Evolutionary conservation across 2,797 vertebrate genomes (phyloP), one percentile per base, ranked within the genome.

Genomic region (Cossypha heuglini): DNA sequence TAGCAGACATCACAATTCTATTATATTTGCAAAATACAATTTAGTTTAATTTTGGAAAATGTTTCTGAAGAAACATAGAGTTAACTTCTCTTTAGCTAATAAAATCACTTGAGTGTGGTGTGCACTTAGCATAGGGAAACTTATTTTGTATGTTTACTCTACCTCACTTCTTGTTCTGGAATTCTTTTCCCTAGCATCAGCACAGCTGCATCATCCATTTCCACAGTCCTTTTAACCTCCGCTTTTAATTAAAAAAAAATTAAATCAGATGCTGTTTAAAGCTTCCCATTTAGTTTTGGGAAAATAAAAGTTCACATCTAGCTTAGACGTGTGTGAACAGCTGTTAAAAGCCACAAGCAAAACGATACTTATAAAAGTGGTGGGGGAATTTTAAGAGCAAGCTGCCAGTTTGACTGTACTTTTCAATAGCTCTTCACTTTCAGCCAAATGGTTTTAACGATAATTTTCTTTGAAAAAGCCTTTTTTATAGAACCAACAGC

Each of bases 231-330:
- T 96, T 97, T 95, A 96, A 95, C 86, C 94, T 96, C 58, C 16
- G 0, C 31, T 96, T 96, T 97, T 97, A 97, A 97, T 97, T 96
- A 94, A 97, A 95, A 96, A 94, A 97, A 96, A 94, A 81, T 94
- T 94, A 96, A 96, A 93, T 95, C 73, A 95, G 90, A 96, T 97
- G 82, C 74, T 94, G 78, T 96, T 94, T 96, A 96, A 96, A 95
- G 91, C 93, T 93, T 96, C 81, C 78, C 74, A 2, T 94, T 96
- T 93, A 95, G 84, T 90, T 95, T 96, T 91, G 71, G 88, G 84
- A 93, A 96, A 97, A 94, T 94, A 92, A 96, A 97, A 95, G 83
- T 95, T 97, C 93, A 91, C 82, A 81, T 97, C 93, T 78, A 96
- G 79, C 93, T 95, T 88, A 96, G 88, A 93, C 25, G 67, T 96